Evolutionary conservation across 1,140 invertebrate genomes (phyloP).

Genomic region (Drosophila sechellia): DNA sequence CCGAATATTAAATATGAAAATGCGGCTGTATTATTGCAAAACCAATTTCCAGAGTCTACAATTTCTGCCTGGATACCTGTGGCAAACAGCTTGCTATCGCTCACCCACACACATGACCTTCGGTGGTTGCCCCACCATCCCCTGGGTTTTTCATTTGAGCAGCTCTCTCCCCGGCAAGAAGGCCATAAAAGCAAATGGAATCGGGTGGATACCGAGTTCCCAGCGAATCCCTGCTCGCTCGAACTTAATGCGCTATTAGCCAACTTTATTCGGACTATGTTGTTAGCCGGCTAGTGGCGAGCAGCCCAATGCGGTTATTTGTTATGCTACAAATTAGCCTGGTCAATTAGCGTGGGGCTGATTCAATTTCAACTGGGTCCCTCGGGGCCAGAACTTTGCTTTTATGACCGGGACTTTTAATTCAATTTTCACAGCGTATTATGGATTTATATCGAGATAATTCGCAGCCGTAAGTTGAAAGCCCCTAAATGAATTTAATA

Average conservation of each 20-base stretch:
- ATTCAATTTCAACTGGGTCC: slow-evolving; percentile 56
- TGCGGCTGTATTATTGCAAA: slow-evolving; percentile 19
- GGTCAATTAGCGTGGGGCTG: slow-evolving; percentile 66
- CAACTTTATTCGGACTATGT: slow-evolving; percentile 48
- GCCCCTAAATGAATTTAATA: slow-evolving; percentile 52
- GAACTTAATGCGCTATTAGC: slow-evolving; percentile 61
- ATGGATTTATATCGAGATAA: slow-evolving; percentile 29
- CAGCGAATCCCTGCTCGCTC: neutral
- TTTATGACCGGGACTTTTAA: slow-evolving; percentile 46
- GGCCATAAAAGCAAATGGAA: slow-evolving; percentile 48
- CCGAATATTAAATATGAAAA: slow-evolving; percentile 14
- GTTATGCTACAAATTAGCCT: slow-evolving; percentile 68
- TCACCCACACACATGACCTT: slow-evolving; percentile 36
- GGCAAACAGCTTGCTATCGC: slow-evolving; percentile 14
- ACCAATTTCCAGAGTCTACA: slow-evolving; percentile 26
- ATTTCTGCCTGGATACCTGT: slow-evolving; percentile 38
- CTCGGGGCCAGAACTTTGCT: slow-evolving; percentile 23
- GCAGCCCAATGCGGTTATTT: slow-evolving; percentile 56
- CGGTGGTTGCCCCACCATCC: slow-evolving; percentile 25
- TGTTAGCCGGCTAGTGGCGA: slow-evolving; percentile 12
- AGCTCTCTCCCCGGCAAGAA: slow-evolving; percentile 13
- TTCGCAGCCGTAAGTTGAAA: slow-evolving; percentile 32
- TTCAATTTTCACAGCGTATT: slow-evolving; percentile 53
- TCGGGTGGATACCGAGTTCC: neutral
- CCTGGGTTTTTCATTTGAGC: slow-evolving; percentile 30